Evolutionary conservation across 2,888 invertebrate species (phyloP).

Genomic region (Tholera decimalis): DNA sequence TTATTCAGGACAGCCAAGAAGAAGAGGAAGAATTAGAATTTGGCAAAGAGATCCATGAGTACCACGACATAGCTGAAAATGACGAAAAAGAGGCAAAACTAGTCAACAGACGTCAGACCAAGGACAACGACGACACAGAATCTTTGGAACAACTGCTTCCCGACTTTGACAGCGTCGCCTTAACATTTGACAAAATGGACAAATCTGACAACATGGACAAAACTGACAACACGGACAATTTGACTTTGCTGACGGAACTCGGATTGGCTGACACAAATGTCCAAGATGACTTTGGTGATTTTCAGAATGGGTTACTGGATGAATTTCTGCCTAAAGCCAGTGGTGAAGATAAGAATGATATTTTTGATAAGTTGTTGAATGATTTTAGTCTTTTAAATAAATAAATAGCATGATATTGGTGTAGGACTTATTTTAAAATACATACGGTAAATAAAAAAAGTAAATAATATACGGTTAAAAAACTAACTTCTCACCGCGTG

Average conservation of each 20-base stretch:
- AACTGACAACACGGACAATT: conserved; percentile 74
- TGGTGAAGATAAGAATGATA: conserved; percentile 78
- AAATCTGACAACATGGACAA: conserved; percentile 73
- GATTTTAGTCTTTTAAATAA: conserved; percentile 80
- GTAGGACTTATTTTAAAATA: conserved; percentile 6
- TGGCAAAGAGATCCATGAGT: conserved; percentile 87
- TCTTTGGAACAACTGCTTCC: conserved; percentile 83
- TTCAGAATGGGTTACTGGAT: conserved; percentile 84
- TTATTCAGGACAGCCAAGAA: conserved; percentile 80
- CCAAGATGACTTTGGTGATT: conserved; percentile 84
- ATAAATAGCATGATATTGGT: conserved; percentile 25
- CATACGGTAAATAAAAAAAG: no score
- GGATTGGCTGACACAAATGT: conserved; percentile 89
- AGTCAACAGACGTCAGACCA: conserved; percentile 78
- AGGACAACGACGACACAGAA: conserved; percentile 81
- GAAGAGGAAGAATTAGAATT: conserved; percentile 91
- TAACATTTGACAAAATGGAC: conserved; percentile 54
- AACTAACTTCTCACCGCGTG: no score
- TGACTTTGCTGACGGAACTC: conserved; percentile 90
- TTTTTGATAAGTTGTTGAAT: conserved; percentile 85
- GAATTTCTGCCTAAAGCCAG: conserved; percentile 73
- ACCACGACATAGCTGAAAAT: conserved; percentile 83
- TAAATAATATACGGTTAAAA: no score
- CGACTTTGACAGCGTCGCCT: conserved; percentile 73
- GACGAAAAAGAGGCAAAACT: conserved; percentile 85